Percentiles rank a stretch among this genome's conserved stretches.
These are phyloP conservation scores for Erythrolamprus reginae DNA, from an alignment of 2,113 vertebrate species.

Conservation along the genomic window DNA sequence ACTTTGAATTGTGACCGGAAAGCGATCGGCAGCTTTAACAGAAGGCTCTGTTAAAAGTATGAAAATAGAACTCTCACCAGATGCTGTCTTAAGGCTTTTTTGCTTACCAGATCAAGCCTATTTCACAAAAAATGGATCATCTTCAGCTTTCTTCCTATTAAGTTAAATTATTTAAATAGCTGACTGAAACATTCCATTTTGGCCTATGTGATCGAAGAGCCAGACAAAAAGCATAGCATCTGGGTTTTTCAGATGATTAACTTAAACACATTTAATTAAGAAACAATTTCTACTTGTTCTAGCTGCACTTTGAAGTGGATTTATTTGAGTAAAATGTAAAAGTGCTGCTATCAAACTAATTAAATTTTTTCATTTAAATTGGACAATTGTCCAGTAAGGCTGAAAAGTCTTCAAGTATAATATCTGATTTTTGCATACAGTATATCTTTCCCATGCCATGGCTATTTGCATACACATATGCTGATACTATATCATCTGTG, in stretches of 20 bases:
- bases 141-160: slow-evolving; percentile 27
- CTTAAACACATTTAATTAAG: slow-evolving; percentile 27
- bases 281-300: not conserved
- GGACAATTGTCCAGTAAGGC: slow-evolving; percentile 11
- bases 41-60: not conserved
- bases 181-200: slow-evolving; percentile 37
- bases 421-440: not conserved
- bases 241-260: slow-evolving; percentile 24
- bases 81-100: slow-evolving; percentile 33
- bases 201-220: slow-evolving; percentile 29
- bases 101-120: slow-evolving; percentile 27
- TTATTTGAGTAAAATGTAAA: not conserved
- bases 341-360: slow-evolving; percentile 18
- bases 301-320: not conserved
- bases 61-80: slow-evolving; percentile 22
- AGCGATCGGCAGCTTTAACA: too few relatives aligned
- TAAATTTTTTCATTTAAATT: not conserved
- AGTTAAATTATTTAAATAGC: slow-evolving; percentile 38
- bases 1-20: too few relatives aligned
- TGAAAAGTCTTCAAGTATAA: not conserved
- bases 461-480: not conserved
- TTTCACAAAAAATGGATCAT: slow-evolving; percentile 27
- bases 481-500: not conserved
- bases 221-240: not conserved
- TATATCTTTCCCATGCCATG: not conserved